phyloP scores from a whole-genome alignment of 1,140 invertebrate genomes.

The Drosophila nikananu region DNA sequence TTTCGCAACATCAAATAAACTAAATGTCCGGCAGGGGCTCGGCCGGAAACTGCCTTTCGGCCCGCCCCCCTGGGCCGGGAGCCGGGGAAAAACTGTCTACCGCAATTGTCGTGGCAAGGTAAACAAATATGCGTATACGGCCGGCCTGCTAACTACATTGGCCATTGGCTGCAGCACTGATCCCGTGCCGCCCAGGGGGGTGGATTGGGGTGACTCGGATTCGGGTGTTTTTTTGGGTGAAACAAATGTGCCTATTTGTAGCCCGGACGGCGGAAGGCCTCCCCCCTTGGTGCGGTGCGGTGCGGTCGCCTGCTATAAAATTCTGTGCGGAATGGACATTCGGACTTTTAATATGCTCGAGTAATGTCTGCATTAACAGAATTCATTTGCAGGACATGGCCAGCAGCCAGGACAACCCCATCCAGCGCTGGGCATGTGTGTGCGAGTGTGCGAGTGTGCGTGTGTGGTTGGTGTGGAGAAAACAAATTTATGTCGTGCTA shows the following conservation, averaged over 20 bases:
- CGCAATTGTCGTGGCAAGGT: constrained; percentile 83
- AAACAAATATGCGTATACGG: constrained; percentile 75
- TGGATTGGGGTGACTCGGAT: constrained; percentile 14
- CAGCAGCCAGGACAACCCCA: constrained; percentile 26
- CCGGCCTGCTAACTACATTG: constrained; percentile 71
- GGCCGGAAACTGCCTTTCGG: constrained; percentile 24
- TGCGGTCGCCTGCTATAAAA: constrained; percentile 78
- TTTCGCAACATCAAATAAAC: constrained; percentile 82
- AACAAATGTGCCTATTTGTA: constrained; percentile 80
- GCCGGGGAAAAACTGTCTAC: constrained; percentile 47
- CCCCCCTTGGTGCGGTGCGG: constrained; percentile 31
- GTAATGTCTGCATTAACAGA: constrained; percentile 85
- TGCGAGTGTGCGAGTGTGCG: constrained; percentile 14
- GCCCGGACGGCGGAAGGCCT: constrained; percentile 26
- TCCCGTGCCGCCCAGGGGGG: constrained; percentile 26
- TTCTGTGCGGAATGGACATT: constrained; percentile 83
- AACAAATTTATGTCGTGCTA: constrained; percentile 82
- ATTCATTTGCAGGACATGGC: constrained; percentile 81
- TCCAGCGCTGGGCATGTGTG: constrained; percentile 15
- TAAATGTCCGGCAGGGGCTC: constrained; percentile 62
- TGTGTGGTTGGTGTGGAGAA: constrained; percentile 59
- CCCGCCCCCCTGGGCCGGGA: constrained; percentile 1
- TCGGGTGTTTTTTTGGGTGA: constrained; percentile 39
- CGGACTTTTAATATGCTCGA: constrained; percentile 85
- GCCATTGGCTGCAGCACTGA: constrained; percentile 69